Conservation (phyloP, 2,888 invertebrate genomes). For the Hypolimnas misippus region DNA sequence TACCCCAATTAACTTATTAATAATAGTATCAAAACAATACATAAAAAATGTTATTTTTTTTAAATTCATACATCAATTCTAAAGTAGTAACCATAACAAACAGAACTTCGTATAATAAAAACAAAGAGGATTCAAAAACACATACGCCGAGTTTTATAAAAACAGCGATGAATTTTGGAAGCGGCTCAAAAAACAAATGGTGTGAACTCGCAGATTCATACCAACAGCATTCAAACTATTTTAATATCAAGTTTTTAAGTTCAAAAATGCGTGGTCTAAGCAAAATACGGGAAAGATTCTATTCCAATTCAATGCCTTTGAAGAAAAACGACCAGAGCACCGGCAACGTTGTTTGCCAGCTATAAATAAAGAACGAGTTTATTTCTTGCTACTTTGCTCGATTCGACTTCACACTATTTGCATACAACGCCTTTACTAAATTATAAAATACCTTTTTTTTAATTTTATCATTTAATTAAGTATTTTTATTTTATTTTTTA, state of each 20-base stretch:
- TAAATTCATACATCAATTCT: too few species aligned
- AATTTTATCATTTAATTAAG: not conserved
- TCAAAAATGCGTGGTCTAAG: constrained; percentile 26
- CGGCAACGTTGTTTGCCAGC: constrained; percentile 29
- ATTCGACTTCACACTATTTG: constrained; percentile 27
- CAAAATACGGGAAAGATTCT: constrained; percentile 29
- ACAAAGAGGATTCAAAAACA: not conserved
- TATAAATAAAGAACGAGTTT: constrained; percentile 40
- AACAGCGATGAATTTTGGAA: constrained; percentile 5
- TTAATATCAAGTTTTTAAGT: constrained; percentile 22
- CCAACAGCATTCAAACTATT: constrained; percentile 9
- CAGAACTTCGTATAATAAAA: not conserved
- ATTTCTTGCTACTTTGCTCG: constrained; percentile 22
- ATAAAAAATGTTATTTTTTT: too few species aligned
- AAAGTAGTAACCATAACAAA: not conserved
- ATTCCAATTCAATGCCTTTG: constrained; percentile 37
- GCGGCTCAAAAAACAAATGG: constrained; percentile 11
- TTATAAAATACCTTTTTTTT: not conserved
- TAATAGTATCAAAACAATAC: too few species aligned
- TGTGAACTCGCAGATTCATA: constrained; percentile 6
- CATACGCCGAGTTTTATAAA: not conserved
- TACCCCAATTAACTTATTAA: too few species aligned
- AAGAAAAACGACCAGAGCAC: constrained; percentile 29
- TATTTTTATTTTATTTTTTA: not conserved
- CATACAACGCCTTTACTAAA: constrained; percentile 27